Percentiles rank a stretch among this genome's conserved stretches.
Conservation (phyloP, 2,888 invertebrate genomes). For the Cordilura impudica region DNA sequence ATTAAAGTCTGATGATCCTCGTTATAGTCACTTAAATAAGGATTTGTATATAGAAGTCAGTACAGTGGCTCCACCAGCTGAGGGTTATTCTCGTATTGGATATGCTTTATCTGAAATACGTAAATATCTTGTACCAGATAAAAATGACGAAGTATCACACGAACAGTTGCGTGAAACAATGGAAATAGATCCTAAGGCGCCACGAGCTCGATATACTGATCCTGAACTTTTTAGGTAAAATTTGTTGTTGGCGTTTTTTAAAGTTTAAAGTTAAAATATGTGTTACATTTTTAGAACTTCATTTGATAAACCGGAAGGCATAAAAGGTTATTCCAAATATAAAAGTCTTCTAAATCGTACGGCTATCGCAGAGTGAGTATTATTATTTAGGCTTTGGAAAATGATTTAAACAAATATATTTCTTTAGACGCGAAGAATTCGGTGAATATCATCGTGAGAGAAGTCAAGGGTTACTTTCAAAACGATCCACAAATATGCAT, state of each 20-base stretch:
- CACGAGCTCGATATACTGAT: conserved; percentile 52
- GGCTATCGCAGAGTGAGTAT: conserved; percentile 60
- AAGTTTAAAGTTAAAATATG: neutral
- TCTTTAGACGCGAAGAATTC: conserved; percentile 47
- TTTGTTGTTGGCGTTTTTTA: too few relatives aligned
- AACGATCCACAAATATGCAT: conserved; percentile 25
- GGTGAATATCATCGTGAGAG: conserved; percentile 47
- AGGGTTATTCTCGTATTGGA: conserved; percentile 89
- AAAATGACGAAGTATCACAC: conserved; percentile 88
- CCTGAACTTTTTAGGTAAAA: conserved; percentile 44
- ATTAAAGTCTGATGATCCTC: conserved; percentile 88
- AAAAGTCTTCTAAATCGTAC: too few relatives aligned
- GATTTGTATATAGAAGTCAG: conserved; percentile 93
- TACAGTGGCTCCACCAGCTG: conserved; percentile 90
- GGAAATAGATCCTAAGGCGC: conserved; percentile 64
- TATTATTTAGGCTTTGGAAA: neutral
- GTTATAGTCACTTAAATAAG: conserved; percentile 91
- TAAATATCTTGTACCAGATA: too few relatives aligned
- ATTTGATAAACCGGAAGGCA: conserved; percentile 68
- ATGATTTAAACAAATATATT: neutral
- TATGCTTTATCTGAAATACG: conserved; percentile 88
- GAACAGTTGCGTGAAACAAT: conserved; percentile 87
- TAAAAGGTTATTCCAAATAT: too few relatives aligned
- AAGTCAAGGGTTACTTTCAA: neutral
- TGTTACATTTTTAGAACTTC: conserved; percentile 69